Evolutionary conservation across 2,888 invertebrate species (phyloP).

Genomic region (Tetranychus piercei): DNA sequence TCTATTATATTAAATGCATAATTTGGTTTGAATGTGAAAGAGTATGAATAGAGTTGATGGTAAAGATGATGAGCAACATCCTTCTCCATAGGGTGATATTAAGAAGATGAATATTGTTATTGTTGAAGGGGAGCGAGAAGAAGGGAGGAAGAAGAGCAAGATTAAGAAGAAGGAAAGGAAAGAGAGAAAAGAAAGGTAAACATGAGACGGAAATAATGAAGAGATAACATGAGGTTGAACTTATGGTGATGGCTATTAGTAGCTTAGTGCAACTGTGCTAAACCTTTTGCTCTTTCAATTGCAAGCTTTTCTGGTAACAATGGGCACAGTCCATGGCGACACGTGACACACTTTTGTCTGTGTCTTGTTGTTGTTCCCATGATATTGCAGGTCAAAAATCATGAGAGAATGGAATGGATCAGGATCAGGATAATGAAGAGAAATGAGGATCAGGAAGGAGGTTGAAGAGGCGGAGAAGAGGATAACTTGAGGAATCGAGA

Average conservation of each 20-base stretch:
- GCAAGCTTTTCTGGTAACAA: neutral
- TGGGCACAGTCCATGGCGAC: neutral
- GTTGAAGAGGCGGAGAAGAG: neutral
- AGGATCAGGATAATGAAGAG: conserved; percentile 4
- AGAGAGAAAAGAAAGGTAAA: conserved; percentile 7
- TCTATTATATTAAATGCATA: neutral
- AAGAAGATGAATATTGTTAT: neutral
- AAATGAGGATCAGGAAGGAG: neutral
- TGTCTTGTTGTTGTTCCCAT: neutral
- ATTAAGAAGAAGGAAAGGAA: neutral
- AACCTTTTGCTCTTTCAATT: neutral
- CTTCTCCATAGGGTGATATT: neutral
- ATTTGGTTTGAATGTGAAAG: neutral
- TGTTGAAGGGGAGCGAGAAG: neutral
- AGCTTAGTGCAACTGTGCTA: neutral
- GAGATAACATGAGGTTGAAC: neutral
- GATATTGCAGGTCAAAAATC: conserved; percentile 1
- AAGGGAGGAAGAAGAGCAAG: neutral
- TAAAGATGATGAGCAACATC: neutral
- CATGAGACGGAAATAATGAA: conserved; percentile 4
- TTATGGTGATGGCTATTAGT: neutral
- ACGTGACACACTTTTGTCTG: neutral
- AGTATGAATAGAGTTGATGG: neutral
- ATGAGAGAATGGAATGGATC: conserved; percentile 2
- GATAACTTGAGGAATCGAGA: too few species aligned